Evolutionary conservation across 2,888 invertebrate genomes (phyloP).

Genomic region (Carcina quercana): DNA sequence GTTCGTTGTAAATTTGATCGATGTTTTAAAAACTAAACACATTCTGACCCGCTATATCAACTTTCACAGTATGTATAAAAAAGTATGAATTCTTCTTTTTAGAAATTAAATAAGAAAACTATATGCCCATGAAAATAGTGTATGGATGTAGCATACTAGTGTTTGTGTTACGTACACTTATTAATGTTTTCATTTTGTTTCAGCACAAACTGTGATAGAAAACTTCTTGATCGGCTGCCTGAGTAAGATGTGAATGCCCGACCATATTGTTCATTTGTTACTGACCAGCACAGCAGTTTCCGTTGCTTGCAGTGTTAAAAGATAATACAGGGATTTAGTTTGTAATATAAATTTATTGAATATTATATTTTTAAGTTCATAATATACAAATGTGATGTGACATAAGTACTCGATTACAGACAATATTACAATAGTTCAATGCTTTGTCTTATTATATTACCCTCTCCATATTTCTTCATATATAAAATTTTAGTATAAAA

Average conservation of each 20-base stretch:
- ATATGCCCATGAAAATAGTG: no score
- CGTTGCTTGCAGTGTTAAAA: conserved; percentile 63
- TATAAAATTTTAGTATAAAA: no score
- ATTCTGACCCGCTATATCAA: no score
- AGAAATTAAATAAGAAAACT: no score
- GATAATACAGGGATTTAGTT: conserved; percentile 73
- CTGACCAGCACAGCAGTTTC: conserved; percentile 52
- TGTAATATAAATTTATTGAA: conserved; percentile 64
- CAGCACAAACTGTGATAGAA: conserved; percentile 86
- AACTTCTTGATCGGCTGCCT: conserved; percentile 79
- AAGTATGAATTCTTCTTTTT: no score
- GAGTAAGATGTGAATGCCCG: conserved; percentile 58
- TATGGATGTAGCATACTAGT: no score
- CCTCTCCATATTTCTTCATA: no score
- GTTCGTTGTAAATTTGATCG: no score
- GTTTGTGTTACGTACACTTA: no score
- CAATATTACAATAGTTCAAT: conserved; percentile 42
- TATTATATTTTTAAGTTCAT: conserved; percentile 64
- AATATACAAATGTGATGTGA: conserved; percentile 57
- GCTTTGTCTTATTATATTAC: conserved; percentile 20
- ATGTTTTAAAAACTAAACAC: no score
- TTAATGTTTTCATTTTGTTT: no score
- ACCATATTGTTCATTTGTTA: conserved; percentile 54
- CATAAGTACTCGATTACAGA: conserved; percentile 58
- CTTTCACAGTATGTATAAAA: no score